Evolutionary conservation across 92 coral and sea anemone species (phyloP).

Genomic region (Anthopleura xanthogrammica): DNA sequence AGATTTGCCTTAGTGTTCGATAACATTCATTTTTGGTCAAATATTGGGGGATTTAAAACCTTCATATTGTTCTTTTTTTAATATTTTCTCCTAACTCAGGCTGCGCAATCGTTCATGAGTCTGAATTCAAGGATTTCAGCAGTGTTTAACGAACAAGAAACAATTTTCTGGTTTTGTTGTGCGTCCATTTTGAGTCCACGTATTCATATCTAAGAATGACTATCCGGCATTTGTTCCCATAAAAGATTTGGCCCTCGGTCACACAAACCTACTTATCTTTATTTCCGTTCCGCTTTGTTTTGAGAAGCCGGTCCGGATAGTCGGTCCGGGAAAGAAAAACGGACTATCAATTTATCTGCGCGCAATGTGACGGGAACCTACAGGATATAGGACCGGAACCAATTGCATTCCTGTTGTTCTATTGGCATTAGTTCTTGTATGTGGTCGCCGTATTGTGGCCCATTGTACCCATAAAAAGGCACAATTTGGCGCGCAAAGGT

Average conservation of each 20-base stretch:
- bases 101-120: neutral
- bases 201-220: neutral
- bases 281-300: neutral
- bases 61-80: neutral
- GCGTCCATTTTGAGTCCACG: neutral
- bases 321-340: neutral
- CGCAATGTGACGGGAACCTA: neutral
- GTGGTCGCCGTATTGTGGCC: neutral
- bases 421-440: neutral
- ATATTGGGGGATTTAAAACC: too few relatives aligned
- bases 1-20: too few relatives aligned
- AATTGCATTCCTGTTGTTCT: neutral
- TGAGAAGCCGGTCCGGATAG: neutral
- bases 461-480: neutral
- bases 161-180: neutral
- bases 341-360: neutral
- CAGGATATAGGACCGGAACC: neutral
- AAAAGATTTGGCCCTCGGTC: neutral
- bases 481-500: neutral
- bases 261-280: neutral
- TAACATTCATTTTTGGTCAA: too few relatives aligned
- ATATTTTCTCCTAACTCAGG: neutral
- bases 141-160: neutral
- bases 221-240: neutral
- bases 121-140: neutral